Conservation (phyloP, 23 tunicate genomes). For the Halocynthia roretzi region DNA sequence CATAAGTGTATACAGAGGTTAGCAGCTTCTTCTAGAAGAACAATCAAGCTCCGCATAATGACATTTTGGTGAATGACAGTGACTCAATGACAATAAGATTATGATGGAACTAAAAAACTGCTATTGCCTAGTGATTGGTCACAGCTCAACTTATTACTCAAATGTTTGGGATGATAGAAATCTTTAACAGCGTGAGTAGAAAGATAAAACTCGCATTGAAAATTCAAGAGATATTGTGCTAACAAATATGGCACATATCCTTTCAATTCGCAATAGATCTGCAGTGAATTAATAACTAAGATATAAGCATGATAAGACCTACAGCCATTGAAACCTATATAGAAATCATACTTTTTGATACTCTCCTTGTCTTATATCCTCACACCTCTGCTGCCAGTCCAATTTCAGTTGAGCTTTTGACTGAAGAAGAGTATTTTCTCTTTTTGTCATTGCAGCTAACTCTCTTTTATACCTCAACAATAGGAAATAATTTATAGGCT, state of each 20-base stretch:
- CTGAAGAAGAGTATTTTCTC: constrained; percentile 35
- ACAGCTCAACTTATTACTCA: too few relatives aligned
- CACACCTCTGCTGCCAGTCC: constrained; percentile 44
- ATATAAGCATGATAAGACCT: too few relatives aligned
- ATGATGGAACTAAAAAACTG: neutral
- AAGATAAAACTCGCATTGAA: neutral
- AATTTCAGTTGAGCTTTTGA: constrained; percentile 36
- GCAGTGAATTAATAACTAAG: too few relatives aligned
- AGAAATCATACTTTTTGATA: constrained; percentile 16
- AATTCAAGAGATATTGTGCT: neutral
- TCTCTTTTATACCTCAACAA: constrained; percentile 29
- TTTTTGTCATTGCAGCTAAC: constrained; percentile 23
- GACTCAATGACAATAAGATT: too few relatives aligned
- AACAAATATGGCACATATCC: neutral
- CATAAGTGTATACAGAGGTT: too few relatives aligned
- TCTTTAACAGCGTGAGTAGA: neutral
- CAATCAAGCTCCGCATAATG: too few relatives aligned
- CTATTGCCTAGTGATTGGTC: neutral
- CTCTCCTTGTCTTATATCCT: constrained; percentile 23
- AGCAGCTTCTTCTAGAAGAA: too few relatives aligned
- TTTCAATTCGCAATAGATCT: too few relatives aligned
- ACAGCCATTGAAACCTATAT: too few relatives aligned
- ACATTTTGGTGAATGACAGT: too few relatives aligned
- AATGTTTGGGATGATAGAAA: too few relatives aligned
- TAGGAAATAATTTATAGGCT: neutral